Evolutionary conservation across 2,888 invertebrate species (phyloP), one percentile per base, ranked within the genome.

Genomic region (Cephus spinipes): DNA sequence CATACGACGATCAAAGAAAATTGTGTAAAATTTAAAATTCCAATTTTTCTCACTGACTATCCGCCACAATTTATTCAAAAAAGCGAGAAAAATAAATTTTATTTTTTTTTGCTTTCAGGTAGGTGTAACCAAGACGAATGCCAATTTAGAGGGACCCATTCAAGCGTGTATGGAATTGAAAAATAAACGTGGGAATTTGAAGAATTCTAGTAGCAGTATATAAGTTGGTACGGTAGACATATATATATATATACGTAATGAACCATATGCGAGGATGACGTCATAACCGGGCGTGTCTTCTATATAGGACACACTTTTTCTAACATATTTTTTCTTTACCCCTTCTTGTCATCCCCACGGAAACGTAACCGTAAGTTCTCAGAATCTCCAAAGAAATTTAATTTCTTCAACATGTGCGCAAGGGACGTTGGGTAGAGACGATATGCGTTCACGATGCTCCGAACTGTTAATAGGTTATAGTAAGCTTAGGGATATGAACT

Each of bases 361-460:
- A 30, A 12, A 69, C 69, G 76, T 77, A 78, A 32, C 71, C 11
- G 71, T 71, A 78, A 79, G 76, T 81, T 85, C 79, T 77, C 76
- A 77, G 82, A 82, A 81, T 81, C 76, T 74, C 75, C 80, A 84
- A 88, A 87, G 85, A 87, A 85, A 84, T 84, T 87, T 87, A 87
- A 89, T 89, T 88, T 86, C 89, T 89, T 89, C 88, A 88, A 81
- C 87, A 88, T 89, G 89, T 85, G 84, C 81, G 82, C 78, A 80
- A 79, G 80, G 82, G 84, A 83, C 86, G 88, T 87, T 85, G 85
- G 84, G 85, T 86, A 69, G 40, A 31, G 34, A 68, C 68, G 78
- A 78, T 78, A 78, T 71, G 68, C 31, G 75, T 55, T 23, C 23
- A 55, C 23, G 40, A 55, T 55, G 23, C 6, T 55, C 40, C 2